These are phyloP conservation scores for Ctenopoma multispine DNA, from an alignment of 2,797 vertebrate genomes.

Conservation along the genomic window DNA sequence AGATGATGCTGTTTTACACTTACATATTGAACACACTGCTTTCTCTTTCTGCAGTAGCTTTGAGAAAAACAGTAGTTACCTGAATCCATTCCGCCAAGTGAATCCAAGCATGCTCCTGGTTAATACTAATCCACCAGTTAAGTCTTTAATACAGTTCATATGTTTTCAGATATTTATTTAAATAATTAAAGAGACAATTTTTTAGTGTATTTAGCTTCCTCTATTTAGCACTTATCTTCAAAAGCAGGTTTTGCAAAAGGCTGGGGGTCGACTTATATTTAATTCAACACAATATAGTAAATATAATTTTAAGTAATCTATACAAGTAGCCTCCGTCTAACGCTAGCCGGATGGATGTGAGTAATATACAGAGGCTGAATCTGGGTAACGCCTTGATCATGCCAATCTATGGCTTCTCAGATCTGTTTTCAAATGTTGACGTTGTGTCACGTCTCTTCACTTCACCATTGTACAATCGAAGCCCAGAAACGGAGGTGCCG, in stretches of 20 bases:
- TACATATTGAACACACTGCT: not conserved
- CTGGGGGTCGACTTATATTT: not conserved
- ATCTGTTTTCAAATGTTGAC: conserved; percentile 63
- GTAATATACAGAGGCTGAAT: conserved; percentile 22
- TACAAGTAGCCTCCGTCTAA: conserved; percentile 2
- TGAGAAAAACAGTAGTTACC: not conserved
- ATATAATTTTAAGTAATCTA: conserved; percentile 11
- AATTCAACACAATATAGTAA: not conserved
- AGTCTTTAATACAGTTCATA: not conserved
- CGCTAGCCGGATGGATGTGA: conserved; percentile 23
- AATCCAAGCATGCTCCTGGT: not conserved
- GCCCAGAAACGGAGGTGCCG: conserved; percentile 33
- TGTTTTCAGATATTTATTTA: not conserved
- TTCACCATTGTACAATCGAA: conserved; percentile 46
- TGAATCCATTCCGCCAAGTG: conserved; percentile 9
- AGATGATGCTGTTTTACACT: conserved; percentile 2
- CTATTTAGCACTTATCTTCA: not conserved
- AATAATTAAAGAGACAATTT: not conserved
- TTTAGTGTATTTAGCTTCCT: too few relatives aligned
- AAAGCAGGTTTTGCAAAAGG: not conserved
- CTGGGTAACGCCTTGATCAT: conserved; percentile 36
- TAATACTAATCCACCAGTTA: not conserved
- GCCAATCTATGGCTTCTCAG: conserved; percentile 51
- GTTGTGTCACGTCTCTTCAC: conserved; percentile 37
- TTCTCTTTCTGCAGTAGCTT: not conserved